A percentile compares a stretch with the other conserved stretches of the same genome.
Conservation (phyloP, 2,797 vertebrate species). For the Ciconia nigra region DNA sequence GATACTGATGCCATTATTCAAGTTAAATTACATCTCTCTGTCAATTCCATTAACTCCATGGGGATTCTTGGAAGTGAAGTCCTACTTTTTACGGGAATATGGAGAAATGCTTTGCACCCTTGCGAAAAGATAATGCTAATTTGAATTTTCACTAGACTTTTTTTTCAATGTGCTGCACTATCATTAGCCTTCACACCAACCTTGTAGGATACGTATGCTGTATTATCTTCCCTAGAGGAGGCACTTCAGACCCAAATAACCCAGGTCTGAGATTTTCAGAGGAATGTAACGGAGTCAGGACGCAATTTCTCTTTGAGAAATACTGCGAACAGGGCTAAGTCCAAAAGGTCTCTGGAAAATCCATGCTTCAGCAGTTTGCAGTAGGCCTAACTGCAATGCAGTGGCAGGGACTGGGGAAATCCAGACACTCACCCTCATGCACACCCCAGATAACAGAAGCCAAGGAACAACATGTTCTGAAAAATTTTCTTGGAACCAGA, state of each 20-base stretch:
- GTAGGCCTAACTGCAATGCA: background rate
- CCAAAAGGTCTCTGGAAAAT: background rate
- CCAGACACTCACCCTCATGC: background rate
- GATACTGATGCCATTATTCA: background rate
- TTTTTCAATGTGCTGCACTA: background rate
- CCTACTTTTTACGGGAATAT: background rate
- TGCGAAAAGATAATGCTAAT: background rate
- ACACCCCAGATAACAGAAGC: background rate
- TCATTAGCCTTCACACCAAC: background rate
- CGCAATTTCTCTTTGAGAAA: background rate
- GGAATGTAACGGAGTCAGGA: background rate
- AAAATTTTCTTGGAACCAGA: background rate
- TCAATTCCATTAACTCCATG: background rate
- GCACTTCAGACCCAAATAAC: background rate
- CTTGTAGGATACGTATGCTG: background rate
- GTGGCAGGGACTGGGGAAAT: background rate
- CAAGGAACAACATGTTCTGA: background rate
- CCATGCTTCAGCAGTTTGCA: background rate
- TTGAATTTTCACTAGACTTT: background rate
- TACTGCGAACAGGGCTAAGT: background rate
- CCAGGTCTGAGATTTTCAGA: background rate
- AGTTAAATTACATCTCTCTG: background rate
- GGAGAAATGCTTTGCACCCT: background rate
- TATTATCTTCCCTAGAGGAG: background rate
- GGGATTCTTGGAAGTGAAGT: background rate